phyloP scores from a whole-genome alignment of 1,140 invertebrate genomes.

The Megathymus violae region DNA sequence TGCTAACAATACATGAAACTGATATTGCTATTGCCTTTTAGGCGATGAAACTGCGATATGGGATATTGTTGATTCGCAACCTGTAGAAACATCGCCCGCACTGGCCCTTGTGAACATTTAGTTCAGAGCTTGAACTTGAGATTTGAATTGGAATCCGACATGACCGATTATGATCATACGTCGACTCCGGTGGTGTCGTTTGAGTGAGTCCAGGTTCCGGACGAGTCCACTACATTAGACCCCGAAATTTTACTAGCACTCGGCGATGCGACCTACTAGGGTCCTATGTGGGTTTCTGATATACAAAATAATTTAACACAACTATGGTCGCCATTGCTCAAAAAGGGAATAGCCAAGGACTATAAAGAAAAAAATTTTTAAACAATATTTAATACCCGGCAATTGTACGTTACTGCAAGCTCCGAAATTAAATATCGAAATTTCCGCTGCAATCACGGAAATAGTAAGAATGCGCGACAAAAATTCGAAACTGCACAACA shows the following conservation, averaged over 20 bases:
- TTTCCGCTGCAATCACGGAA: conserved; percentile 40
- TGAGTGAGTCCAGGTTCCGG: too few species aligned
- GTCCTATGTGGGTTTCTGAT: not conserved
- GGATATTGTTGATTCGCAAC: not conserved
- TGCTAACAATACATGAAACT: not conserved
- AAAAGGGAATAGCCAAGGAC: not conserved
- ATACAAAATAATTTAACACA: not conserved
- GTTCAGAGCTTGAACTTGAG: not conserved
- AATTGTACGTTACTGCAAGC: not conserved
- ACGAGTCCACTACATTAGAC: too few species aligned
- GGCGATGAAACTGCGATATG: not conserved
- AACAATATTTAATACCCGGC: not conserved
- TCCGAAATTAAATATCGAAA: too few species aligned
- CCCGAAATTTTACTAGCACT: too few species aligned
- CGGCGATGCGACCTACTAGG: too few species aligned
- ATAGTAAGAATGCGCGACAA: conserved; percentile 32
- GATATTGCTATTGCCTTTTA: not conserved
- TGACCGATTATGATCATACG: too few species aligned
- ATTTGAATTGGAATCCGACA: not conserved
- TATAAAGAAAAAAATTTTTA: not conserved
- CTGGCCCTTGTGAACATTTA: not conserved
- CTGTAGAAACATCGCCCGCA: not conserved
- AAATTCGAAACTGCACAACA: conserved; percentile 16
- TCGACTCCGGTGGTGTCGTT: too few species aligned
- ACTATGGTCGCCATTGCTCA: not conserved